phyloP scores from a whole-genome alignment of 2,888 invertebrate genomes.

The Ceriagrion tenellum region DNA sequence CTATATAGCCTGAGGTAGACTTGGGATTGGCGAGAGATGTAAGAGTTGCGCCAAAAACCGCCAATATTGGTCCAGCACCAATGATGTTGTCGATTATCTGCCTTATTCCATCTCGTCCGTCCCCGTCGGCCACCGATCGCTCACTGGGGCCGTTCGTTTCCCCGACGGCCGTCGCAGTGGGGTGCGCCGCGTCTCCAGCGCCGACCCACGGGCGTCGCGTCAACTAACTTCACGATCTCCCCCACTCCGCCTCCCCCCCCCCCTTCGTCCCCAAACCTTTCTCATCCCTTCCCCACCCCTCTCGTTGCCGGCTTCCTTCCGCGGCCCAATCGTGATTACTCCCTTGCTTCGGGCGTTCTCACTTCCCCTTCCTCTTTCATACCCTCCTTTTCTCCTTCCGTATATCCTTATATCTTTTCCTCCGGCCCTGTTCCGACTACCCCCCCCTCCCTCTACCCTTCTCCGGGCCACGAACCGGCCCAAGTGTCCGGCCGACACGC shows the following conservation, averaged over 20 bases:
- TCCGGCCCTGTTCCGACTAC: no score
- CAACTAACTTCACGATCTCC: not conserved
- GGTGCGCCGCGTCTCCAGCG: not conserved
- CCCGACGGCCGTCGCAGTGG: not conserved
- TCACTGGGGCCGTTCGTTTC: not conserved
- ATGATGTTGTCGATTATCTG: no score
- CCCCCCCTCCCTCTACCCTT: not conserved
- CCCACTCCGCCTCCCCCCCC: not conserved
- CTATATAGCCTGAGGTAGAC: no score
- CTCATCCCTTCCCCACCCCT: not conserved
- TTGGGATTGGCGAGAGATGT: no score
- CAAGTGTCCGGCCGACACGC: slow-evolving; percentile 35
- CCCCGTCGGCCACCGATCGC: not conserved
- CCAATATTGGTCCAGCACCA: no score
- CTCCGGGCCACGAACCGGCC: slow-evolving; percentile 12
- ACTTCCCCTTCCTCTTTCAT: not conserved
- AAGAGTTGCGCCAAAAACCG: no score
- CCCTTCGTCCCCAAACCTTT: not conserved
- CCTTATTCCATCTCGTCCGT: not conserved
- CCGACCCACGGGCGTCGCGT: not conserved
- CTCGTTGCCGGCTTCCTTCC: slow-evolving; percentile 46
- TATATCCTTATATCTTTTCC: not conserved
- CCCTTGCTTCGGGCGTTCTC: slow-evolving; percentile 40
- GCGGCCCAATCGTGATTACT: slow-evolving; percentile 38
- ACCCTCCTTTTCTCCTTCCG: not conserved